phyloP scores from a whole-genome alignment of 2,113 vertebrate species.

The Sigmodon hispidus region DNA sequence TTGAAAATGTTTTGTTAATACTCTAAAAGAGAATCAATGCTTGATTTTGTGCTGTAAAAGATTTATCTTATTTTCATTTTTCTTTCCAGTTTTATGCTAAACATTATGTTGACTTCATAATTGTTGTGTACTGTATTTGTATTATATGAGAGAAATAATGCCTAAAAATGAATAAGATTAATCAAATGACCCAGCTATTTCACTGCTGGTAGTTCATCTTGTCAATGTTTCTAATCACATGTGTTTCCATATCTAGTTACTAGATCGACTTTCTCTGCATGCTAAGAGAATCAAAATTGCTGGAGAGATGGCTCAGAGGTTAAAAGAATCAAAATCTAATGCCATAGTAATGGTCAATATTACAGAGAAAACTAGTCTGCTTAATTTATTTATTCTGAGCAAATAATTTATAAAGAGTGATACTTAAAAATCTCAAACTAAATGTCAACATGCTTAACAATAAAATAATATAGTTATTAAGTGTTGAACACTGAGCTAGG shows the following conservation, averaged over 20 bases:
- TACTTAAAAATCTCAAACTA: background rate
- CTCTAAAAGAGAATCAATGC: background rate
- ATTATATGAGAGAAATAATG: background rate
- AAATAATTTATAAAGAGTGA: background rate
- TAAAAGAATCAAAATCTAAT: slow-evolving; percentile 18
- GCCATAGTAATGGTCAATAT: background rate
- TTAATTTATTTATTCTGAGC: background rate
- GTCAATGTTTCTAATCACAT: background rate
- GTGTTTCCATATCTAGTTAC: background rate
- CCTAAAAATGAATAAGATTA: background rate
- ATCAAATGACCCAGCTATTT: background rate
- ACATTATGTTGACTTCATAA: background rate
- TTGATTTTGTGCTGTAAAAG: background rate
- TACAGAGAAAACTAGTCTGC: background rate
- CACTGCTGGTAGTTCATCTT: background rate
- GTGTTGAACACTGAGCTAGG: background rate
- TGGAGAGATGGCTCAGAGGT: too few species aligned
- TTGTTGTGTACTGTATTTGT: background rate
- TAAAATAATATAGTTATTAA: background rate
- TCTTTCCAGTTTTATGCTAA: background rate
- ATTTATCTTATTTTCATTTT: slow-evolving; percentile 29
- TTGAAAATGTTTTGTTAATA: background rate
- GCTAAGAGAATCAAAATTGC: slow-evolving; percentile 38
- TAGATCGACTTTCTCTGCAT: background rate
- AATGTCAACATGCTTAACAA: background rate